Percentiles rank a stretch among this genome's conserved stretches.
Evolutionary conservation across 1,140 invertebrate species (phyloP).

Genomic region (Drosophila littoralis): DNA sequence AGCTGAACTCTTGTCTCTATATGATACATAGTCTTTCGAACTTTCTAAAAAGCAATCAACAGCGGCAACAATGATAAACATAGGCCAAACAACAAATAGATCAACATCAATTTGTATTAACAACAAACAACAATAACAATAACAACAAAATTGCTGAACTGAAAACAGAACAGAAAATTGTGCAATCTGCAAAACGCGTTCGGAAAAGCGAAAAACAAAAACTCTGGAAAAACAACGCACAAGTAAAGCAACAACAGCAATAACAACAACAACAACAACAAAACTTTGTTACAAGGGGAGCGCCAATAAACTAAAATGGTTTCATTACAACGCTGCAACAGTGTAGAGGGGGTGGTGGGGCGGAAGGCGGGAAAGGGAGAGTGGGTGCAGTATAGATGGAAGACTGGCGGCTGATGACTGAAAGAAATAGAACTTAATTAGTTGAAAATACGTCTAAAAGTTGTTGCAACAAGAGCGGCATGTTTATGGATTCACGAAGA

Average conservation of each 20-base stretch:
- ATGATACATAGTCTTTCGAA: slow-evolving; percentile 61
- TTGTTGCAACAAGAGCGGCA: slow-evolving; percentile 26
- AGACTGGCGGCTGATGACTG: slow-evolving; percentile 33
- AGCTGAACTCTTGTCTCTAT: slow-evolving; percentile 14
- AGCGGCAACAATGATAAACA: slow-evolving; percentile 45
- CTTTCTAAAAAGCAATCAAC: slow-evolving; percentile 76
- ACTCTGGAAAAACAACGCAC: slow-evolving; percentile 6
- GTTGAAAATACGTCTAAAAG: slow-evolving; percentile 52
- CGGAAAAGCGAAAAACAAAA: slow-evolving; percentile 40
- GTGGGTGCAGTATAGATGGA: slow-evolving; percentile 5
- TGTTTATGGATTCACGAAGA: not conserved
- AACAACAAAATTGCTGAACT: slow-evolving; percentile 35
- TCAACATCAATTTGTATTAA: slow-evolving; percentile 73
- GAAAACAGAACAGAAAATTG: slow-evolving; percentile 62
- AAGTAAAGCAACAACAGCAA: slow-evolving; percentile 3
- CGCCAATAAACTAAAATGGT: slow-evolving; percentile 76
- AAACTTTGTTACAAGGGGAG: slow-evolving; percentile 42
- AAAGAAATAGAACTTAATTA: slow-evolving; percentile 71
- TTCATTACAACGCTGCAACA: slow-evolving; percentile 48
- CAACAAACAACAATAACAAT: slow-evolving; percentile 52
- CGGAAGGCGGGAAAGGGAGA: not conserved
- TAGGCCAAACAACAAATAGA: slow-evolving; percentile 57
- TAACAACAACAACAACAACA: slow-evolving; percentile 32
- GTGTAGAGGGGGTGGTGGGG: not conserved
- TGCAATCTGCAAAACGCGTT: slow-evolving; percentile 76